phyloP scores from a whole-genome alignment of 35 echinoderm and acorn worm genomes.

The Apostichopus japonicus region DNA sequence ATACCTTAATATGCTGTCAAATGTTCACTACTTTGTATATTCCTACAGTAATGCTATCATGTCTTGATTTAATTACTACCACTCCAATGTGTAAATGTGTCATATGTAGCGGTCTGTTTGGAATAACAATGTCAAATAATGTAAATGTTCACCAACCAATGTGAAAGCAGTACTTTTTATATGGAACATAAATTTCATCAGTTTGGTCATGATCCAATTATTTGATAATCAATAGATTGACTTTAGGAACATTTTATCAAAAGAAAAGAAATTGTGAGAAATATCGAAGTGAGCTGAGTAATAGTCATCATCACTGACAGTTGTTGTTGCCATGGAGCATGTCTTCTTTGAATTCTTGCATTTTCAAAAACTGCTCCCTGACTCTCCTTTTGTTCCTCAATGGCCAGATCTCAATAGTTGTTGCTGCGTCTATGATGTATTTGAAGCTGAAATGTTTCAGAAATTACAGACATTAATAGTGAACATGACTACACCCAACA shows the following conservation, averaged over 20 bases:
- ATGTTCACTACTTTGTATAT: too few species aligned
- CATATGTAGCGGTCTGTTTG: too few species aligned
- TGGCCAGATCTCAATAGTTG: constrained; percentile 15
- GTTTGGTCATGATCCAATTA: too few species aligned
- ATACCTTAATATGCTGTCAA: too few species aligned
- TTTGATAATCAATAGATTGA: too few species aligned
- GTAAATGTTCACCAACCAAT: too few species aligned
- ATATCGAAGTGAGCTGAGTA: neutral
- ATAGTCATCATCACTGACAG: constrained; percentile 26
- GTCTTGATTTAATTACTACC: too few species aligned
- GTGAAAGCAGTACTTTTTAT: too few species aligned
- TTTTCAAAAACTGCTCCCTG: neutral
- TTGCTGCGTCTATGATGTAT: neutral
- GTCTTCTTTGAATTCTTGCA: neutral
- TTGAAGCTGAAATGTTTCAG: constrained; percentile 1
- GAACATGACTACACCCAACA: neutral
- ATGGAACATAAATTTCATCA: too few species aligned
- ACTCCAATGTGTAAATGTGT: too few species aligned
- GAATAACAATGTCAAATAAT: too few species aligned
- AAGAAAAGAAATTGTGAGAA: neutral
- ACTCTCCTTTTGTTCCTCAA: neutral
- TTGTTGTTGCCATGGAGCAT: neutral
- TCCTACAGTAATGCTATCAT: too few species aligned
- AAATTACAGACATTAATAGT: neutral
- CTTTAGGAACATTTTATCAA: neutral